These are phyloP conservation scores for Volucella inflata DNA, from an alignment of 2,888 invertebrate genomes.

Conservation along the genomic window DNA sequence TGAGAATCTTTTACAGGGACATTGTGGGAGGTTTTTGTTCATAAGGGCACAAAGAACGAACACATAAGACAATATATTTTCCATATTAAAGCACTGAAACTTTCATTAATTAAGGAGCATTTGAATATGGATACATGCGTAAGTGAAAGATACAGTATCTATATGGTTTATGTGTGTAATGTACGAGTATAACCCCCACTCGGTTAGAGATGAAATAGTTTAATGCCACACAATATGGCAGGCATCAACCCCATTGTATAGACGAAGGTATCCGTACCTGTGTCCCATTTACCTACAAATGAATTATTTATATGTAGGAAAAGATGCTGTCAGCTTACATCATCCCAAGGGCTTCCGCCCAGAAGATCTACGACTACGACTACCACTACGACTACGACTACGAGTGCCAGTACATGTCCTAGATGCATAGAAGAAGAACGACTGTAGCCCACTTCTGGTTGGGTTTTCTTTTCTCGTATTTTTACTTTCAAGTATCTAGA, in stretches of 20 bases:
- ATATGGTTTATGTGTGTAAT: not conserved
- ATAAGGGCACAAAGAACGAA: not conserved
- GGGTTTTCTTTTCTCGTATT: not conserved
- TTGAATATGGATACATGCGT: constrained; percentile 33
- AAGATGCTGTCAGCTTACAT: constrained; percentile 61
- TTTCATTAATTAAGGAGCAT: constrained; percentile 66
- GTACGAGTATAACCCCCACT: not conserved
- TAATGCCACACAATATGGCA: constrained; percentile 57
- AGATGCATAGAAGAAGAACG: constrained; percentile 19
- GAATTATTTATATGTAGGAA: constrained; percentile 64
- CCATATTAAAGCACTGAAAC: constrained; percentile 53
- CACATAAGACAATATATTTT: constrained; percentile 46
- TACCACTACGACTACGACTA: too few relatives aligned
- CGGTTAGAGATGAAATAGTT: constrained; percentile 37
- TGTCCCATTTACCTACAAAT: constrained; percentile 35
- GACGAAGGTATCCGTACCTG: not conserved
- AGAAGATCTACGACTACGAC: constrained; percentile 14
- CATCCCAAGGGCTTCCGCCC: constrained; percentile 24
- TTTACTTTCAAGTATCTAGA: constrained; percentile 1
- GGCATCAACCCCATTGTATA: constrained; percentile 10
- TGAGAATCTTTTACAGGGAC: too few relatives aligned
- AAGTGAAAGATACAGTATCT: too few relatives aligned
- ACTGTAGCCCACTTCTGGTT: not conserved
- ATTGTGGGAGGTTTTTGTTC: too few relatives aligned
- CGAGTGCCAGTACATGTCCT: constrained; percentile 17